Conservation (phyloP, 1,140 invertebrate genomes). For the Sipha flava region DNA sequence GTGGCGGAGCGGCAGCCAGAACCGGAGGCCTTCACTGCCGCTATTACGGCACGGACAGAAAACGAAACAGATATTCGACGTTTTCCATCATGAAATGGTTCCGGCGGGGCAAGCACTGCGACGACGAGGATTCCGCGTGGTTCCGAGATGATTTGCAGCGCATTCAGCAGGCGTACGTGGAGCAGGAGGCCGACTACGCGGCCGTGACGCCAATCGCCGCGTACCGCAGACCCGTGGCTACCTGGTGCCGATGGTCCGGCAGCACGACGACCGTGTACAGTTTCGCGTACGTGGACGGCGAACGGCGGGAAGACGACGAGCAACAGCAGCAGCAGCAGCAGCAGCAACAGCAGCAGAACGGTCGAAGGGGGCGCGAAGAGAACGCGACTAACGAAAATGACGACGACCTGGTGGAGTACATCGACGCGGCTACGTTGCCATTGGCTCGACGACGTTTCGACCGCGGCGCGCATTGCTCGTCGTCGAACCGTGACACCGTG, state of each 20-base stretch:
- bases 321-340: neutral
- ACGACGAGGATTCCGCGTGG: neutral
- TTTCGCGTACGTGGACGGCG: neutral
- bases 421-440: neutral
- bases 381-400: too few species aligned
- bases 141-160: constrained; percentile 14
- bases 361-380: too few species aligned
- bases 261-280: constrained; percentile 28
- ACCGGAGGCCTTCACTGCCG: neutral
- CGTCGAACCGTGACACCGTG: too few species aligned
- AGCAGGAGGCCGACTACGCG: neutral
- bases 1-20: neutral
- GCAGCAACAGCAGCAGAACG: too few species aligned
- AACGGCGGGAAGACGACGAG: too few species aligned
- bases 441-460: neutral
- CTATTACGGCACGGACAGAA: neutral
- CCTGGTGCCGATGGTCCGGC: neutral
- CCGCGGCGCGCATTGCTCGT: neutral
- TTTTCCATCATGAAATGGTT: constrained; percentile 10
- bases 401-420: neutral
- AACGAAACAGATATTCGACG: neutral
- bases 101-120: neutral
- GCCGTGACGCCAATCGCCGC: neutral
- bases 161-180: neutral
- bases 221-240: neutral